These are phyloP conservation scores for Camponotus floridanus DNA, from an alignment of 1,140 invertebrate genomes.

Conservation along the genomic window DNA sequence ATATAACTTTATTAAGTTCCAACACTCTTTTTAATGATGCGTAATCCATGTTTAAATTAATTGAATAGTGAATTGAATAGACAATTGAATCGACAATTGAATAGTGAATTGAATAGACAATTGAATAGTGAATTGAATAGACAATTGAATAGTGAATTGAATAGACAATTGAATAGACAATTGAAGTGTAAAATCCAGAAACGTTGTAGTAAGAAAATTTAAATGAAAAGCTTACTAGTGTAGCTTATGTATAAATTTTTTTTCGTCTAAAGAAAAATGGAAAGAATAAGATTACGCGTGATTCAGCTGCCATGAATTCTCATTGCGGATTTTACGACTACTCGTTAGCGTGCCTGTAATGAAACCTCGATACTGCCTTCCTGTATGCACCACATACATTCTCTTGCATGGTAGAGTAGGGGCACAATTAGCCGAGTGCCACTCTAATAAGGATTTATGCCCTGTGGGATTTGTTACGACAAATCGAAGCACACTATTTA, in stretches of 20 bases:
- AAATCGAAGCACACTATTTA: slow-evolving; percentile 65
- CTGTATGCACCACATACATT: slow-evolving; percentile 23
- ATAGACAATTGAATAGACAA: no score
- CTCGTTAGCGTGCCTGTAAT: slow-evolving; percentile 66
- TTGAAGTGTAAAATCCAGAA: background rate
- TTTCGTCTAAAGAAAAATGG: background rate
- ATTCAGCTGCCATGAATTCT: slow-evolving; percentile 32
- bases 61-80: background rate
- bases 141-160: background rate
- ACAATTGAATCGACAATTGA: background rate
- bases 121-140: no score
- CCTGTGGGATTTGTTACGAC: slow-evolving; percentile 46
- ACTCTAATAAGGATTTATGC: slow-evolving; percentile 75
- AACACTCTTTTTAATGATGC: background rate
- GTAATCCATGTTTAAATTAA: no score
- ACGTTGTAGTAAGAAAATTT: background rate
- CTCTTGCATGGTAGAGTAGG: slow-evolving; percentile 44
- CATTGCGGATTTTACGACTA: slow-evolving; percentile 39
- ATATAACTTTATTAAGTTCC: background rate
- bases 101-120: no score
- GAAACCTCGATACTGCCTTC: slow-evolving; percentile 65
- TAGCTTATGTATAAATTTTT: background rate
- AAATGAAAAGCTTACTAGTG: no score
- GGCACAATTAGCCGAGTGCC: slow-evolving; percentile 72
- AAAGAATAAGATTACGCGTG: slow-evolving; percentile 13